Base-by-base conservation (phyloP, 2,888 invertebrate species). In the Nomada flava region DNA sequence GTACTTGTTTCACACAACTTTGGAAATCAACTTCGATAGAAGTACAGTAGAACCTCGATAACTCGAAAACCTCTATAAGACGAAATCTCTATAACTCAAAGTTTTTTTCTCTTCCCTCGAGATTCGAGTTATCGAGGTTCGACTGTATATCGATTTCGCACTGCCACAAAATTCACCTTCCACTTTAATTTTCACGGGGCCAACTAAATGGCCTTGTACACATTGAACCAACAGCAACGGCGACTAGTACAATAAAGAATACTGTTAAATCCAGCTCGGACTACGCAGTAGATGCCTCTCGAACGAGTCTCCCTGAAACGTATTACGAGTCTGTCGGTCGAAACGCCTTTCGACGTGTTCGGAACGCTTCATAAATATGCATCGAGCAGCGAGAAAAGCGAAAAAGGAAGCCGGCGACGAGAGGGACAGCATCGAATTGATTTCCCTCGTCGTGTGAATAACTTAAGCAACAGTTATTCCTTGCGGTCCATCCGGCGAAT, bases 381-480 rank as follows among this genome's bases (percentile, higher is more conserved):
- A 80, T 68, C 63, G 70, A 11, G n/a, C 23, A 7, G 47, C 26
- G 23, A 13, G 70, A 44, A 70, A 47, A 13, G 63, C 72, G 57
- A 71, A 62, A 60, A 75, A 52, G 36, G 26, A 23, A 67, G 71
- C 62, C 67, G 62, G 60, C 26, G 78, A 79, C 62, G 62, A 71
- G 50, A 71, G 50, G 78, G 60, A 57, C 67, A 63, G 76, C 69
- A 57, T 68, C 62, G 63, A 80, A 80, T 80, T 78, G 79, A 80
- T 80, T 80, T 78, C 77, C 78, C 79, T 36, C 60, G 70, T 60
- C 79, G 79, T 78, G 79, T 78, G 79, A 78, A 78, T 80, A 80
- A 80, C 79, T 80, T 80, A 82, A 82, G 82, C 76, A 74, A 82
- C 82, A 77, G 73, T 82, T 82, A 82, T 82, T 83, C 82, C 76